A percentile compares a stretch with the other conserved stretches of the same genome.
Evolutionary conservation across 37 sponge, comb jelly and placozoan genomes (phyloP).

Genomic region (Axinella damicornis): DNA sequence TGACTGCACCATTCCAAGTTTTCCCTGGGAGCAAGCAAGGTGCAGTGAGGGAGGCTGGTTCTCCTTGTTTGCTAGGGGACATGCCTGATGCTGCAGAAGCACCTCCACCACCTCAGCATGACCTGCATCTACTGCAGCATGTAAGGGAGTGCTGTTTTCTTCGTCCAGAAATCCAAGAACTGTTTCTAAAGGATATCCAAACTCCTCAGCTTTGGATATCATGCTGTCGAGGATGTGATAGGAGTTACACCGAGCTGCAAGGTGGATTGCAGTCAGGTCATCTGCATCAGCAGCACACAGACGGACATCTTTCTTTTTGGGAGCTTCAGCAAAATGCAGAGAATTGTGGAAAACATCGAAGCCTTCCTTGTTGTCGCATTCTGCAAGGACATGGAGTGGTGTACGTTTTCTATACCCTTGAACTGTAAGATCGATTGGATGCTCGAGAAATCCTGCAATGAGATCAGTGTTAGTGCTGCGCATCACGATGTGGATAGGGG

Average conservation of each 20-base stretch:
- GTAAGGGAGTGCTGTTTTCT: constrained; percentile 90
- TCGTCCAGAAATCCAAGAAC: constrained; percentile 72
- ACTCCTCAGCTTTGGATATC: constrained; percentile 30
- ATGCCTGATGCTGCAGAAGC: constrained; percentile 71
- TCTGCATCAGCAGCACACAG: constrained; percentile 80
- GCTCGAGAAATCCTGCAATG: constrained; percentile 38
- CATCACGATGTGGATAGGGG: constrained; percentile 74
- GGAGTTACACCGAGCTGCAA: constrained; percentile 76
- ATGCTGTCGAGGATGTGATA: constrained; percentile 56
- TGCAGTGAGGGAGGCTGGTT: constrained; percentile 72
- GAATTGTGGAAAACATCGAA: constrained; percentile 36
- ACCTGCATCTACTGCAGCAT: constrained; percentile 86
- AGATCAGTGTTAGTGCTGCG: constrained; percentile 43
- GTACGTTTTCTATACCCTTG: constrained; percentile 62
- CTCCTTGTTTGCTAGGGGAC: constrained; percentile 33
- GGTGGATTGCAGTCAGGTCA: constrained; percentile 72
- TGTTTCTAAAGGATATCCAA: constrained; percentile 67
- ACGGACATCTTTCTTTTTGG: constrained; percentile 28
- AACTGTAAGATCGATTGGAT: constrained; percentile 36
- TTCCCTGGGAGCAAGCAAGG: constrained; percentile 80
- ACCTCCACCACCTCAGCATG: constrained; percentile 77
- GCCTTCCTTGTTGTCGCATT: constrained; percentile 63
- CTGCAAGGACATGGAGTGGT: constrained; percentile 76
- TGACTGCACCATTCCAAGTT: constrained; percentile 53
- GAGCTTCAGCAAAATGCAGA: background rate